Percentiles rank a stretch among this genome's conserved stretches.
phyloP scores from a whole-genome alignment of 2,113 vertebrate species.

The Rhinopomastus cyanomelas region DNA sequence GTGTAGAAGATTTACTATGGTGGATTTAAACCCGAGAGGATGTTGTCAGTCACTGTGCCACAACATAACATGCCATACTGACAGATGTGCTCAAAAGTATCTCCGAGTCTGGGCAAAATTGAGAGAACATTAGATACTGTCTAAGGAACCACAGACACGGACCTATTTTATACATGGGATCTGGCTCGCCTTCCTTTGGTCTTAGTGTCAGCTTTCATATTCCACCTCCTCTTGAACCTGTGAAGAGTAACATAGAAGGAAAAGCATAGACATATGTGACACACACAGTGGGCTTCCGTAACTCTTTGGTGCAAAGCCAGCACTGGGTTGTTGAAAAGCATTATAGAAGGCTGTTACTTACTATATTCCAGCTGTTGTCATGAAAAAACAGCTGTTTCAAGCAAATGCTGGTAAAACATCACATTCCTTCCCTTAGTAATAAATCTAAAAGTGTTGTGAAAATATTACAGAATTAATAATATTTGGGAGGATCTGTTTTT shows the following conservation, averaged over 20 bases:
- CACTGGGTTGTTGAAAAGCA: background rate
- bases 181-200: background rate
- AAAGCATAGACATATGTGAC: background rate
- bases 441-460: constrained; percentile 10
- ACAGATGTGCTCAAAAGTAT: background rate
- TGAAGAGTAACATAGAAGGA: background rate
- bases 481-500: constrained; percentile 3
- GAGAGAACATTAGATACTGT: background rate
- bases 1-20: background rate
- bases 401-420: constrained; percentile 46
- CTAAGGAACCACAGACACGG: background rate
- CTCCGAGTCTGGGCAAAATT: background rate
- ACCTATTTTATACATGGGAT: background rate
- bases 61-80: background rate
- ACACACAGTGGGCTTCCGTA: background rate
- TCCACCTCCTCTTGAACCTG: background rate
- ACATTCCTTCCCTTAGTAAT: constrained; percentile 34
- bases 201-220: background rate
- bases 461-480: constrained; percentile 29
- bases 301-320: background rate
- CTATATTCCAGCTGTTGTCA: constrained; percentile 29
- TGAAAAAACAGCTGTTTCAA: background rate
- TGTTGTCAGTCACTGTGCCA: background rate
- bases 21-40: background rate
- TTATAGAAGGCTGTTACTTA: constrained; percentile 3